Evolutionary conservation across 2,113 vertebrate genomes (phyloP).

Genomic region (Cynocephalus volans): DNA sequence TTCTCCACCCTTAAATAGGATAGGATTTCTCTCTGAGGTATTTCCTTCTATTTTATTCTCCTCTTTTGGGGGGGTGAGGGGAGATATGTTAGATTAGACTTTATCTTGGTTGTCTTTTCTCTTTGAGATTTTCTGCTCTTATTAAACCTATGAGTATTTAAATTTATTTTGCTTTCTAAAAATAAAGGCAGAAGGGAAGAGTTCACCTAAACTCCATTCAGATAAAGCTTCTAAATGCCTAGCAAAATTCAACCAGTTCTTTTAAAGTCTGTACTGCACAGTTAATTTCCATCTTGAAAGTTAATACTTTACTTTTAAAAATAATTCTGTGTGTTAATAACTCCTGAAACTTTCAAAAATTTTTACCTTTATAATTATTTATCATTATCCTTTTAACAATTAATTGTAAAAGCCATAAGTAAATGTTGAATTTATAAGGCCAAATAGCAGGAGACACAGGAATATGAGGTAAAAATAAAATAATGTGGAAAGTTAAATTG

Average conservation of each 20-base stretch:
- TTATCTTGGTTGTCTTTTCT: neutral
- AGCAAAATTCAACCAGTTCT: neutral
- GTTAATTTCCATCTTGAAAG: neutral
- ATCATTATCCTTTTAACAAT: slow-evolving; percentile 69
- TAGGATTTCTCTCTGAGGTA: neutral
- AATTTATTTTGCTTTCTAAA: slow-evolving; percentile 57
- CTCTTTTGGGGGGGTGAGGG: neutral
- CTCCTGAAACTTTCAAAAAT: slow-evolving; percentile 29
- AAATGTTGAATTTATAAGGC: slow-evolving; percentile 55
- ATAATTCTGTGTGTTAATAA: slow-evolving; percentile 7
- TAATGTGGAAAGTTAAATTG: neutral
- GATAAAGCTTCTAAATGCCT: neutral
- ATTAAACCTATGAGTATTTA: neutral
- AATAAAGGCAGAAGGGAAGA: neutral
- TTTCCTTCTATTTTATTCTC: neutral
- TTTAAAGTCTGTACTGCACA: neutral
- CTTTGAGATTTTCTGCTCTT: neutral
- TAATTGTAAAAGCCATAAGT: slow-evolving; percentile 67
- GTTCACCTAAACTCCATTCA: neutral
- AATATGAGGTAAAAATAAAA: slow-evolving; percentile 64
- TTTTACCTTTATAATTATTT: no score
- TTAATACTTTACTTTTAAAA: slow-evolving; percentile 23
- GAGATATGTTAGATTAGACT: neutral
- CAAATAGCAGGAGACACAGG: slow-evolving; percentile 65
- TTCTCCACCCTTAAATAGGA: neutral